Base-by-base conservation (phyloP, 2,797 vertebrate species). In the Echeneis naucrates region DNA sequence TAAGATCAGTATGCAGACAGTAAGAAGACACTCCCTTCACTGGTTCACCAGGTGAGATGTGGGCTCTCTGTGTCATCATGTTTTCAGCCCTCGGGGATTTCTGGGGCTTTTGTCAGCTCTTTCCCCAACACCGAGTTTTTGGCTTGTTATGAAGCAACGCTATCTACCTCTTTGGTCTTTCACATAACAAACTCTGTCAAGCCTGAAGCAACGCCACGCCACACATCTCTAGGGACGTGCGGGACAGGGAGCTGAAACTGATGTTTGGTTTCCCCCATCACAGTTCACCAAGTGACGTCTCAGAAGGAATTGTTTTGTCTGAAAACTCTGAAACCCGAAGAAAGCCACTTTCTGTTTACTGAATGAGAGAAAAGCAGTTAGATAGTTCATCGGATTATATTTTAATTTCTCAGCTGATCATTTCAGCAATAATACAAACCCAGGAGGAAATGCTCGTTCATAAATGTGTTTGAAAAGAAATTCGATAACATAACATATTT, bases 71-170 rank as follows among this genome's bases (percentile, higher is more conserved):
- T 14, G n/a, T 67, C 38, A 24, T 24, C 12, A 9, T 8, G 56
- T 10, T 21, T 61, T 23, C 10, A 23, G 55, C 21, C 52, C 37
- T 16, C 5, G 1, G 38, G 68, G 52, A 26, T 42, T 17, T n/a
- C 58, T 11, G 9, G 26, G 27, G 33, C 14, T 60, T 78, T 65
- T 64, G 32, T 77, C 45, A 62, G 38, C 3, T 10, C 4, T 78
- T 75, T 64, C 16, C 63, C 37, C 70, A 65, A 55, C 30, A 35
- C 6, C 0, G 9, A 44, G 24, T 48, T 26, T 16, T 26, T 24
- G 23, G 63, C 44, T 84, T 84, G 3, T 73, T 59, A 47, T 66
- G 42, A 69, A 57, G 81, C 70, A 67, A 67, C 14, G 35, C 5
- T 3, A 40, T 72, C 44, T 42, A 11, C 45, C 14, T 35, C 11